A percentile compares a stretch with the other conserved stretches of the same genome.
Evolutionary conservation across 2,113 vertebrate genomes (phyloP).

Genomic region (Seriola rivoliana): DNA sequence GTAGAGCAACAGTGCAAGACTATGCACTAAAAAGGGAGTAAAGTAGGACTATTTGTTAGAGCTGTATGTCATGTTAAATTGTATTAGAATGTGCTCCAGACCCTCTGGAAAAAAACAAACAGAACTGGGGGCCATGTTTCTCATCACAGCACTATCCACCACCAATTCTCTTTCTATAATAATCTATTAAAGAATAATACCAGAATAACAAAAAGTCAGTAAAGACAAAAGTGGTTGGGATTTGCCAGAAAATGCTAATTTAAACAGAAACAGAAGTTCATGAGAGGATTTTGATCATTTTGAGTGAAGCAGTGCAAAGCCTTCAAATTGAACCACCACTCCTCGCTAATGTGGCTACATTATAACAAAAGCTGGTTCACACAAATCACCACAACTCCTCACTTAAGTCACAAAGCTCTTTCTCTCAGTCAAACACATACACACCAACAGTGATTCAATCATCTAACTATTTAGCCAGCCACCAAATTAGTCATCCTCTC

Average conservation of each 20-base stretch:
- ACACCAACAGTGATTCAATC: constrained; percentile 30
- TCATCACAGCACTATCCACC: neutral
- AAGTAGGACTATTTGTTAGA: constrained; percentile 1
- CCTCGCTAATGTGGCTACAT: constrained; percentile 8
- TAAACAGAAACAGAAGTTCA: constrained; percentile 25
- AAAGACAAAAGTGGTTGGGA: neutral
- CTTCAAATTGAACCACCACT: constrained; percentile 11
- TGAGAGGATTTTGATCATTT: constrained; percentile 17
- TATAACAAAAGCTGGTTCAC: constrained; percentile 16
- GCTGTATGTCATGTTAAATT: constrained; percentile 19
- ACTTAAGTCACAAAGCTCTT: constrained; percentile 20
- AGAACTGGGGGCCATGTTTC: constrained; percentile 1
- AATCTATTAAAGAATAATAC: neutral
- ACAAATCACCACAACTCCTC: constrained; percentile 36
- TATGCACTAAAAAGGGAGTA: neutral
- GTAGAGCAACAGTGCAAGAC: neutral
- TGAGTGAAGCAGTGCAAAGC: constrained; percentile 10
- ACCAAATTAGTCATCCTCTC: constrained; percentile 46
- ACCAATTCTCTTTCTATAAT: constrained; percentile 12
- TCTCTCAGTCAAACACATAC: neutral
- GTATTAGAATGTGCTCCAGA: constrained; percentile 12
- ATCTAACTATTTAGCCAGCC: constrained; percentile 37
- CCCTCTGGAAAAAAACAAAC: neutral
- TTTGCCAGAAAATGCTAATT: constrained; percentile 11
- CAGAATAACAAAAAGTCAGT: constrained; percentile 13